These are phyloP conservation scores for Periophthalmodon schlosseri DNA, from an alignment of 2,113 vertebrate species.

Conservation along the genomic window DNA sequence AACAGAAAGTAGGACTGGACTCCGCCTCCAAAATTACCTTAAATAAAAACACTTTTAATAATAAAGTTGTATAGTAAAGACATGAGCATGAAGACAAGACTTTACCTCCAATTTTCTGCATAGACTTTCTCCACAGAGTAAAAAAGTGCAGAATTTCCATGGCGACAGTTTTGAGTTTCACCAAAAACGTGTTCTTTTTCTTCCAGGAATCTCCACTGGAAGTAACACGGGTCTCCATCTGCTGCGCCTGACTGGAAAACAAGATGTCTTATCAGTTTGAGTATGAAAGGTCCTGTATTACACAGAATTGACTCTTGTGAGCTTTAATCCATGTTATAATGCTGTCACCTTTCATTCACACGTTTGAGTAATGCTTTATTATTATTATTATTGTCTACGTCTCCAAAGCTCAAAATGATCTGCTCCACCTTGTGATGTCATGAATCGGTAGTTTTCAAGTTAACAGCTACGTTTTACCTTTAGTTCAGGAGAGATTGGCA, in stretches of 20 bases:
- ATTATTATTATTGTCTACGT: no score
- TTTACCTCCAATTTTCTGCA: constrained; percentile 80
- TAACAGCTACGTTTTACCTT: no score
- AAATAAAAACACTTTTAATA: not conserved
- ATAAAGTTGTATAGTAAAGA: not conserved
- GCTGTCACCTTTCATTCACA: no score
- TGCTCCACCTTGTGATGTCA: no score
- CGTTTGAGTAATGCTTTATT: no score
- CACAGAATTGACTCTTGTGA: no score
- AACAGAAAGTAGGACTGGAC: constrained; percentile 86
- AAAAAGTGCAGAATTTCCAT: constrained; percentile 50
- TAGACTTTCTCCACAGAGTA: constrained; percentile 68
- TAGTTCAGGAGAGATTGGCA: no score
- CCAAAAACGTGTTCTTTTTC: constrained; percentile 44
- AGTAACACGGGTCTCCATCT: constrained; percentile 63
- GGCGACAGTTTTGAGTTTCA: constrained; percentile 34
- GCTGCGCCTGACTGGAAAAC: constrained; percentile 69
- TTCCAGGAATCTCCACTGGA: constrained; percentile 69
- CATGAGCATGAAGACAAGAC: not conserved
- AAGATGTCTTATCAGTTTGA: not conserved
- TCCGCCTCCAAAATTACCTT: constrained; percentile 88
- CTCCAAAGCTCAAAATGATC: no score
- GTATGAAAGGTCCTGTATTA: no score
- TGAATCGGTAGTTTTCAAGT: no score
- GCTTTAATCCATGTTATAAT: no score